phyloP scores from a whole-genome alignment of 2,797 vertebrate species.

The Cuculus canorus region DNA sequence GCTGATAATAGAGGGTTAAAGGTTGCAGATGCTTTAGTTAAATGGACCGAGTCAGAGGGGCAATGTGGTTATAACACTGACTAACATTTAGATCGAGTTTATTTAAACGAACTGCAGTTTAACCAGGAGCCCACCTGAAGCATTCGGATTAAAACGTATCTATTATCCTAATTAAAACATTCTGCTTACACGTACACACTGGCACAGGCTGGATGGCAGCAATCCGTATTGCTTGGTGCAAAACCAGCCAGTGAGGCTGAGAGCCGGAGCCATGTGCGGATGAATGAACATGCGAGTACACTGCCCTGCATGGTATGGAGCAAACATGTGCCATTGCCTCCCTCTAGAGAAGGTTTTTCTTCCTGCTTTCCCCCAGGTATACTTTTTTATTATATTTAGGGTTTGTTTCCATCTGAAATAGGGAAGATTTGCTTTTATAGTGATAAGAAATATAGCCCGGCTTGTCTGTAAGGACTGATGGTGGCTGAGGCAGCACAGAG shows the following conservation, averaged over 20 bases:
- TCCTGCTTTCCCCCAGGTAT: not conserved
- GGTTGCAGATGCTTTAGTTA: slow-evolving; percentile 57
- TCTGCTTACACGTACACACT: not conserved
- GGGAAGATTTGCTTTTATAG: not conserved
- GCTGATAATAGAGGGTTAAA: slow-evolving; percentile 67
- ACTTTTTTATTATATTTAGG: not conserved
- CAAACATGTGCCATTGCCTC: not conserved
- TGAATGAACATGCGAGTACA: rapidly evolving
- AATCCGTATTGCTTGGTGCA: rapidly evolving
- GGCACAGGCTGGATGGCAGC: rapidly evolving
- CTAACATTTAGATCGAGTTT: slow-evolving; percentile 56
- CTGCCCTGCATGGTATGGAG: rapidly evolving
- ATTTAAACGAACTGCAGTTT: slow-evolving; percentile 45
- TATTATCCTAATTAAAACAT: slow-evolving; percentile 13
- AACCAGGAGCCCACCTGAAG: slow-evolving; percentile 3
- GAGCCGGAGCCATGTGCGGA: rapidly evolving
- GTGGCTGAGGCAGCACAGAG: not conserved
- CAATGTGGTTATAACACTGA: not conserved
- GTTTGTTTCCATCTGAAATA: not conserved
- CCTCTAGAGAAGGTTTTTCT: not conserved
- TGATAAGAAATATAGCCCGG: rapidly evolving
- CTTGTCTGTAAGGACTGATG: not conserved
- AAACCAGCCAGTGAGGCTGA: not conserved
- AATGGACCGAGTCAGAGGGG: not conserved
- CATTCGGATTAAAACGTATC: not conserved